phyloP scores from a whole-genome alignment of 1,140 invertebrate species.

The Drosophila athabasca region DNA sequence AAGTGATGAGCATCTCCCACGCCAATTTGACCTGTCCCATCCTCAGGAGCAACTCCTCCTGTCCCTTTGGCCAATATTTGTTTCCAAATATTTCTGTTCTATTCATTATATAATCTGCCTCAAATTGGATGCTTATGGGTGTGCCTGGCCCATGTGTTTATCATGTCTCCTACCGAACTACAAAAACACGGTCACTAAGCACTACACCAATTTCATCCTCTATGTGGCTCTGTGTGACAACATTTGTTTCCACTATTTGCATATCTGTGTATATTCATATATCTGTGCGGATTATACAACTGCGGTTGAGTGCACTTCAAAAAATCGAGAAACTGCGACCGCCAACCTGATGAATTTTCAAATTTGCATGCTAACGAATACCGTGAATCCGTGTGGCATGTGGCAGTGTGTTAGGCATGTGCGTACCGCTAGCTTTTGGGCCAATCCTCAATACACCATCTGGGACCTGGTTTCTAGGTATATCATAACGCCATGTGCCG shows the following conservation, averaged over 20 bases:
- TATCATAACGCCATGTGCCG: no score
- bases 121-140: conserved; percentile 11
- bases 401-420: no score
- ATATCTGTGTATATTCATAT: no score
- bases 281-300: background rate
- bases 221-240: background rate
- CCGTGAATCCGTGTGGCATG: conserved; percentile 22
- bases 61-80: background rate
- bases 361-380: conserved; percentile 75
- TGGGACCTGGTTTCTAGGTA: no score
- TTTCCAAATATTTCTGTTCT: background rate
- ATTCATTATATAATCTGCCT: no score
- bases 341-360: conserved; percentile 62
- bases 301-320: no score
- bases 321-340: background rate
- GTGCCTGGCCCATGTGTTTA: background rate
- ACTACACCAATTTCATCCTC: conserved; percentile 7
- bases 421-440: no score
- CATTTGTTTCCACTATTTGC: background rate
- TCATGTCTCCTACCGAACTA: background rate
- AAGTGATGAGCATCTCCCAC: conserved; percentile 1
- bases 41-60: conserved; percentile 7
- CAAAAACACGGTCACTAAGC: background rate
- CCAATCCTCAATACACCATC: no score
- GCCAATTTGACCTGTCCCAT: background rate